Evolutionary conservation across 35 echinoderm and acorn worm species (phyloP), one percentile per base, ranked within the genome.

Genomic region (Anneissia japonica): DNA sequence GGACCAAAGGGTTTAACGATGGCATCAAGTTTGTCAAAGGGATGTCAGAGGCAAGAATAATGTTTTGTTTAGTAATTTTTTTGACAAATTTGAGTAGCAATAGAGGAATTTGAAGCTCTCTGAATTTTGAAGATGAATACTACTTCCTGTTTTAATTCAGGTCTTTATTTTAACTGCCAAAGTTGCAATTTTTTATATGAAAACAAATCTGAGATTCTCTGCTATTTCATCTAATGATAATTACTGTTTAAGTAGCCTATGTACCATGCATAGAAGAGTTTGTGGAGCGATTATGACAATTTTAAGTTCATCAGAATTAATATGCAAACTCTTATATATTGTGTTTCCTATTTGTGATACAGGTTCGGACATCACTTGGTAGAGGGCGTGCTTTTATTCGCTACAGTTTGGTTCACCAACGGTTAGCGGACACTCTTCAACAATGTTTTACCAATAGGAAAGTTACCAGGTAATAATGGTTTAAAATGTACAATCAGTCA

Each of bases 1-100:
- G 93, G 45, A 82, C 93, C 55, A 97, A 97, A 91, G 95, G 95
- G 23, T 77, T 97, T 34, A 91, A 97, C 51, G 95, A 97, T 90
- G 95, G 95, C n/a, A 84, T 97, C 46, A 79, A 89, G 89, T 97
- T 93, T 86, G 95, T 97, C 0, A 90, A 83, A 91, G 87, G 79
- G 46, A 93, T 92, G 85, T 83, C 56, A 81, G 94, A 97, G 94
- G 94, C 93, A 91, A 37, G 74, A n/a, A 4, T 82, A 26, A 31
- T 74, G 4, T 35, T 1, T 37, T 33, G 64, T 16, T 35, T 35
- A 32, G 28, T 74, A 74, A 33, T 36, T 23, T 9, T 34, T 79
- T n/a, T n/a, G n/a, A n/a, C n/a, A n/a, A n/a, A n/a, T n/a, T n/a
- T n/a, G n/a, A n/a, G n/a, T n/a, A n/a, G n/a, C n/a, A n/a, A n/a